Evolutionary conservation across 2,797 vertebrate genomes (phyloP).

Genomic region (Sphenodon punctatus): DNA sequence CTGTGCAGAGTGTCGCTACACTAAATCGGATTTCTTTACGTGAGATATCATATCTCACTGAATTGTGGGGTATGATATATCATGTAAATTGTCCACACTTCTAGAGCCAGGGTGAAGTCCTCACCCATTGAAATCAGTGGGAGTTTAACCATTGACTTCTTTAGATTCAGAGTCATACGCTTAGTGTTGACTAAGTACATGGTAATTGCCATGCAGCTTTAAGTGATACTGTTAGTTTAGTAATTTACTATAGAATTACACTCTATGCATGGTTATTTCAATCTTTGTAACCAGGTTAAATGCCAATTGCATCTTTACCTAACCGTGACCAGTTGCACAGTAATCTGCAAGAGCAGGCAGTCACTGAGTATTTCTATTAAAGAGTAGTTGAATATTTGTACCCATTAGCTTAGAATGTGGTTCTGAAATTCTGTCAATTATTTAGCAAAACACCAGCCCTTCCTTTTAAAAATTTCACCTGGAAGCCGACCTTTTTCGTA

Average conservation of each 20-base stretch:
- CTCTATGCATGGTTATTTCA: background rate
- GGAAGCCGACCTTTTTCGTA: background rate
- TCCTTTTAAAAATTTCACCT: background rate
- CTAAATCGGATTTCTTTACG: background rate
- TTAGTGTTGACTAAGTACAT: background rate
- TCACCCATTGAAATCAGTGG: background rate
- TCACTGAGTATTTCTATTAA: background rate
- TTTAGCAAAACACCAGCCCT: background rate
- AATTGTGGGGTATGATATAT: background rate
- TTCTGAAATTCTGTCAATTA: background rate
- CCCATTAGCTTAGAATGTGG: background rate
- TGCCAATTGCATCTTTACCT: background rate
- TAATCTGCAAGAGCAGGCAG: background rate
- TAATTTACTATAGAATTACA: accelerated
- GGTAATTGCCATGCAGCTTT: background rate
- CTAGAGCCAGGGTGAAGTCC: background rate
- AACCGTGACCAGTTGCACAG: background rate
- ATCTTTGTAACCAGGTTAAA: background rate
- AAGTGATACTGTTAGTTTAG: background rate
- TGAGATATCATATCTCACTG: too few species aligned
- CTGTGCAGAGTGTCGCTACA: background rate
- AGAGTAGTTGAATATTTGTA: background rate
- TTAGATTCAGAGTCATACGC: background rate
- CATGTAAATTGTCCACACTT: background rate
- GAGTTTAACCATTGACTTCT: background rate